These are phyloP conservation scores for Meleagris gallopavo DNA, from an alignment of 2,113 vertebrate species.

Conservation along the genomic window DNA sequence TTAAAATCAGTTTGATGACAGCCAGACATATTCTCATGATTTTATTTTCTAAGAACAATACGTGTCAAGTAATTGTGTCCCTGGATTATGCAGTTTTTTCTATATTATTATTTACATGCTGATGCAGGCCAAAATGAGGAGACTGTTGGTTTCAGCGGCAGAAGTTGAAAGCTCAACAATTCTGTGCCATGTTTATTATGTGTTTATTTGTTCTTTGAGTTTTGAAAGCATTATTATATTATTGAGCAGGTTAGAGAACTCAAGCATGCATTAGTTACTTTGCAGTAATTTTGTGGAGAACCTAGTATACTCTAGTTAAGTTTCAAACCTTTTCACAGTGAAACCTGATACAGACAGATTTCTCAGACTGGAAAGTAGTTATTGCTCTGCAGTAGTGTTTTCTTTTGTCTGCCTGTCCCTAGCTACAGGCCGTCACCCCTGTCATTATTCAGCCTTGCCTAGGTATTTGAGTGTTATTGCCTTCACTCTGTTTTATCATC, in stretches of 20 bases:
- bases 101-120: neutral
- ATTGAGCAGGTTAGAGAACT: neutral
- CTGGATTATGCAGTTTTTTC: neutral
- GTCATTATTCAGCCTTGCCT: neutral
- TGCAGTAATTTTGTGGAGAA: neutral
- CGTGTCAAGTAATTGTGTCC: neutral
- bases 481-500: neutral
- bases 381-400: neutral
- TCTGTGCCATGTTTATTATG: neutral
- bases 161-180: neutral
- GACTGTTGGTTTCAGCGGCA: neutral
- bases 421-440: neutral
- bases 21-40: neutral
- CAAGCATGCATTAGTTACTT: neutral
- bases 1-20: neutral
- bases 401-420: neutral
- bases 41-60: neutral
- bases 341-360: neutral
- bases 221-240: neutral
- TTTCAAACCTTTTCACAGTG: neutral
- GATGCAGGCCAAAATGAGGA: neutral
- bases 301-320: neutral
- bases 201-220: conserved; percentile 10
- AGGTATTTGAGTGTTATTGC: neutral
- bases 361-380: neutral